Base-by-base conservation (phyloP, 2,888 invertebrate genomes). In the Melolontha melolontha region DNA sequence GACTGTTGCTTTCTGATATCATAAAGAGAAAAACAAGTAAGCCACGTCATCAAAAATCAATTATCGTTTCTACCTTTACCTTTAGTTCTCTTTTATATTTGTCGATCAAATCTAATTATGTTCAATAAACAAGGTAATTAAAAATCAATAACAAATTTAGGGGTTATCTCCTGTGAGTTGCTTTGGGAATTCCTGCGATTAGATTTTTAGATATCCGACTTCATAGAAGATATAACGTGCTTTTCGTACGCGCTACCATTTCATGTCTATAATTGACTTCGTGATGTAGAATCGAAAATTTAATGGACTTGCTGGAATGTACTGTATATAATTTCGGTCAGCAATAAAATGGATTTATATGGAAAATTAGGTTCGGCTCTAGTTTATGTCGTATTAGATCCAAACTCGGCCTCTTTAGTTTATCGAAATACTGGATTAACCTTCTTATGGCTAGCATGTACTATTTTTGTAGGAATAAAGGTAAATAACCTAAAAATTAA, bases 201-300 rank as follows among this genome's bases (percentile, higher is more conserved):
- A 47, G 14, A 47, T 7, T 5, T n/a, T 16, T 12, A 14, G 47
- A 8, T 47, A 12, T 34, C 54, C 34, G 14, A 39, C 55, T 29
- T 39, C 16, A 12, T n/a, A 7, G 10, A 29, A 55, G 47, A 55
- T 16, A 55, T 14, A 16, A 54, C 55, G 6, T 14, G 14, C 22
- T 14, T 27, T 55, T 34, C 40, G 39, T 14, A 39, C 5, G n/a
- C 29, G 8, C 12, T 54, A 50, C 40, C 64, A 40, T 51, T 64
- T 50, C 64, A 64, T 64, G 64, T 51, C 50, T 14, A 41, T 64
- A 64, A 64, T 64, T 64, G 64, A 64, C 64, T 64, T 64, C 64
- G 64, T 64, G 64, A 64, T 64, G 50, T 64, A n/a, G 64, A 51
- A 64, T 51, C 64, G 40, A 64, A 64, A 51, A 64, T 64, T 64